Evolutionary conservation across 2,888 invertebrate genomes (phyloP), one percentile per base, ranked within the genome.

Genomic region (Merodon equestris): DNA sequence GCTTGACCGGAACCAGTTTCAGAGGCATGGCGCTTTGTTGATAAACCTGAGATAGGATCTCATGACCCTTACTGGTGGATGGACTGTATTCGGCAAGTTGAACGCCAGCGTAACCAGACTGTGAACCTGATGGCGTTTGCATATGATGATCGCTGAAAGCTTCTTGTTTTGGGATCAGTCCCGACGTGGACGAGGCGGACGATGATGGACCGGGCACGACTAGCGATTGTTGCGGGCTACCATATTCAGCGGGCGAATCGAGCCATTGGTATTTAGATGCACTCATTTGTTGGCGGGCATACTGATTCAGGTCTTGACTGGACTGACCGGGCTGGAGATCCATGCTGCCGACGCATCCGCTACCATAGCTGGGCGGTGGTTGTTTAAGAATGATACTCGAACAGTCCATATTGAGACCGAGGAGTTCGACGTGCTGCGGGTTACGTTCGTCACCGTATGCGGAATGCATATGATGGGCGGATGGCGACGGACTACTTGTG

Each of bases 81-180:
- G 96, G 97, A 90, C 96, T 97, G 91, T 97, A 97, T 87, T 97
- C 97, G 63, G 97, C 97, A 81, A 97, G 91, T 85, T 96, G 94
- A 36, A 96, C 95, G 67, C 95, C 94, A 72, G 91, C 83, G 88
- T 90, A 84, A 61, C 83, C 68, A 85, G 90, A 84, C 38, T 76
- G 77, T 19, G 81, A 74, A 12, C 82, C 64, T 18, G 83, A 81
- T 36, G 85, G 83, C 0, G 74, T 74, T 66, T 87, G 87, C 83
- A 88, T 88, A 40, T 87, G 87, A 45, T 84, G 85, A 82, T 90
- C 89, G 15, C 89, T 86, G 57, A 88, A 89, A 0, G 84, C 83
- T 48, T 93, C 92, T 89, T 95, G 95, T 90, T 96, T 92, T 85
- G 93, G 92, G 87, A 95, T 91, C 84, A 93, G 85, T 83, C 91